phyloP scores from a whole-genome alignment of 2,113 vertebrate genomes.

The Formicarius rufipectus region DNA sequence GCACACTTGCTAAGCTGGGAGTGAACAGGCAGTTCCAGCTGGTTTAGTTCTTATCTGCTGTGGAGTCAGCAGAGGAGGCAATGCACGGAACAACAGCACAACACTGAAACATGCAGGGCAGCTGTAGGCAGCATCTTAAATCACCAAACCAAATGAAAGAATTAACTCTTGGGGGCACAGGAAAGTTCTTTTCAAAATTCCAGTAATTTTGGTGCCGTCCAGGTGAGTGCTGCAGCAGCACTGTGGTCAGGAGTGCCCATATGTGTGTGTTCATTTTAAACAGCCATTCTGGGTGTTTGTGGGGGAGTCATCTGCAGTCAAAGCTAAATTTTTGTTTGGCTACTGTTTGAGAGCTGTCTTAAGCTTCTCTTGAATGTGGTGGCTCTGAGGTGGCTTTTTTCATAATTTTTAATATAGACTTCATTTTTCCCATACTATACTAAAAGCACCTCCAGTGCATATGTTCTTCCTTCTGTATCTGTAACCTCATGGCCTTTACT shows the following conservation, averaged over 20 bases:
- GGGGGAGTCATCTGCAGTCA: not conserved
- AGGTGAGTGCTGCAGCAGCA: not conserved
- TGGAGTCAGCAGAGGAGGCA: not conserved
- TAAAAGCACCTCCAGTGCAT: not conserved
- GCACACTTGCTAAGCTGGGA: not conserved
- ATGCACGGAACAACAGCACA: not conserved
- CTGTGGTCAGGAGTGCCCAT: not conserved
- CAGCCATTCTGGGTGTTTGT: not conserved
- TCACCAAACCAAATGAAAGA: not conserved
- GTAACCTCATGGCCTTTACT: not conserved
- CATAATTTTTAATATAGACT: not conserved
- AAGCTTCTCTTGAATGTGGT: not conserved
- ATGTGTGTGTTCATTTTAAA: not conserved
- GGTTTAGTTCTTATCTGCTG: not conserved
- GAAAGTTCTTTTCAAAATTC: not conserved
- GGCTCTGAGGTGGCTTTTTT: not conserved
- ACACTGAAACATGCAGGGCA: not conserved
- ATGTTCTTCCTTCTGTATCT: not conserved
- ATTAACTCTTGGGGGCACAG: not conserved
- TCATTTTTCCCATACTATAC: not conserved
- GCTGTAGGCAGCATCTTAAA: not conserved
- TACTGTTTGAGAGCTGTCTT: not conserved
- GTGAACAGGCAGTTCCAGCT: not conserved
- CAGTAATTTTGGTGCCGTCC: not conserved
- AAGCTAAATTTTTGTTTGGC: not conserved